Evolutionary conservation across 2,888 invertebrate genomes (phyloP), one percentile per base, ranked within the genome.

Genomic region (Lasioglossum villosulum): DNA sequence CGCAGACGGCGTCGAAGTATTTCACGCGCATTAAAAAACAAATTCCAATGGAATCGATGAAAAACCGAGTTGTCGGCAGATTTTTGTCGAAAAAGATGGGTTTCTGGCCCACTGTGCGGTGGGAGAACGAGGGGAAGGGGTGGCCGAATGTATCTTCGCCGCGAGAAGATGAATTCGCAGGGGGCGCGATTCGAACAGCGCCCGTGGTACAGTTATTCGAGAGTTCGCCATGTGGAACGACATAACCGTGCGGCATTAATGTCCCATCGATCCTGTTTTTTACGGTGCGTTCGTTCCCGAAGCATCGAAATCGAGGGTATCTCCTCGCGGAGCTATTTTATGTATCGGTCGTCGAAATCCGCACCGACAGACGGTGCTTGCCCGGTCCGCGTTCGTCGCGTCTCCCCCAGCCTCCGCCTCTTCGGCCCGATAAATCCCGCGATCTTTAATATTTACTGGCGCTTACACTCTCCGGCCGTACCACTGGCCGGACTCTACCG

Each of bases 201-300:
- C 6, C 23, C 48, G 45, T 10, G 42, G 45, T 52, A 52, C 71
- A 63, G 48, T 78, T 77, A 52, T 39, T 81, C 80, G 27, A 78
- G 42, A 56, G 71, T 39, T 70, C 72, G 56, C 80, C 81, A 77
- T 79, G 84, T 73, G 81, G 78, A 75, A 82, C 84, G 77, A 86
- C 84, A 78, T 84, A 81, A 86, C 78, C 78, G 70, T 68, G 37
- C 78, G n/a, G 73, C 84, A 86, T 84, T 86, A 86, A 83, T 81
- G 84, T 74, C 84, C 68, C 79, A 84, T 86, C 83, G 86, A 86
- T 84, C 74, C 66, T 71, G 27, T 81, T 80, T 83, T 86, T 84
- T 76, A 52, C 75, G 56, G 56, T 59, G 52, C 68, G 27, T 78
- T 80, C 86, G 71, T 80, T 86, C 86, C 66, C 83, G 78, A 75